Evolutionary conservation across 2,797 vertebrate species (phyloP), one percentile per base, ranked within the genome.

Genomic region (Eospalax fontanierii): DNA sequence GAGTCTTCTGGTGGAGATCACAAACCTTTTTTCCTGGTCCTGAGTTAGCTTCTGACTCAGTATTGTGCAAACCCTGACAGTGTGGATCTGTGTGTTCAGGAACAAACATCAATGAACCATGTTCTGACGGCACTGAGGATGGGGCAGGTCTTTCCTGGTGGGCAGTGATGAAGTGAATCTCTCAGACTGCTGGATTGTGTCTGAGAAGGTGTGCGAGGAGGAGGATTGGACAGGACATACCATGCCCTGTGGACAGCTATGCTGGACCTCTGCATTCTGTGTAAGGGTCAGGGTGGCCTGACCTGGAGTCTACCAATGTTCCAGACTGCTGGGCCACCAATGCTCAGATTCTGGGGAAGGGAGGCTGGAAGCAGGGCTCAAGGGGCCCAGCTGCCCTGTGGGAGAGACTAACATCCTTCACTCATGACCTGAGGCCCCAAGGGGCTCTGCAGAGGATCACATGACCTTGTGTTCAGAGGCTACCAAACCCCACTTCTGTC

Each of bases 61-160:
- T 87, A 43, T 93, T n/a, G 81, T 73, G 43, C 21, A 78, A 86
- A 59, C 35, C 59, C 57, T 46, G 63, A 70, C 14, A n/a, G 89
- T 43, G 73, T 75, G 73, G 63, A 54, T 76, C 88, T 83, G 78
- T 43, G 21, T 46, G 33, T 91, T 81, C 28, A 84, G 71, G 57
- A 91, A 86, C 80, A 95, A 68, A 83, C 28, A 65, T 54, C 66
- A 24, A 7, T 46, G 40, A 92, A 12, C 35, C 40, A 2, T 75
- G 71, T 93, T 74, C 74, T 66, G 79, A 78, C 59, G 57, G 46
- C 75, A 18, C 68, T 91, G 80, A 54, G 80, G 84, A 94, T 81
- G 76, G 16, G 75, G 66, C 28, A 70, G 79, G 40, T 33, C n/a
- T 57, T 83, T 79, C 30, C 73, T 57, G 40, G 11, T 11, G 89